Evolutionary conservation across 2,113 vertebrate species (phyloP).

Genomic region (Pavo muticus): DNA sequence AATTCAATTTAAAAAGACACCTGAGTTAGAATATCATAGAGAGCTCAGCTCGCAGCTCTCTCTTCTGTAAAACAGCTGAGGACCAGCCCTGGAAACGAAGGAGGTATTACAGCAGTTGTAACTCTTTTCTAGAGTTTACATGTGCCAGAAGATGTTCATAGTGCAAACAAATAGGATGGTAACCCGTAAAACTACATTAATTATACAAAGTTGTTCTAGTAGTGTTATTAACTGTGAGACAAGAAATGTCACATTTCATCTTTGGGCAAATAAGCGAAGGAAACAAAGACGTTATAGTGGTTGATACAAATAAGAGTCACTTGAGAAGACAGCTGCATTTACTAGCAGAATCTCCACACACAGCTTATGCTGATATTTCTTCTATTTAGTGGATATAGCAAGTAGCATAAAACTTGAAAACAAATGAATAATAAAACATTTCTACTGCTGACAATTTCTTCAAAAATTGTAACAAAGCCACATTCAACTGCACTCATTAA

Average conservation of each 20-base stretch:
- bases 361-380: conserved; percentile 7
- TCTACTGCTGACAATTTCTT: neutral
- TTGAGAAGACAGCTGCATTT: neutral
- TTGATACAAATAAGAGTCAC: neutral
- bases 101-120: neutral
- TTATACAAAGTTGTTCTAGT: neutral
- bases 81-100: neutral
- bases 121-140: neutral
- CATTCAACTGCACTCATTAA: neutral
- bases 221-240: neutral
- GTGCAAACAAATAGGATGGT: neutral
- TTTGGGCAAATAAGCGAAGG: neutral
- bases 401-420: conserved; percentile 5
- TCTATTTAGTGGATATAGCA: neutral
- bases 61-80: neutral
- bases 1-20: neutral
- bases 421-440: conserved; percentile 5
- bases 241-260: neutral
- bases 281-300: neutral
- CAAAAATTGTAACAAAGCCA: neutral
- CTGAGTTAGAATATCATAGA: neutral
- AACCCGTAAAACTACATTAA: neutral
- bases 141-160: neutral
- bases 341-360: neutral
- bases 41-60: neutral